Evolutionary conservation across 2,113 vertebrate genomes (phyloP).

Genomic region (Phalacrocorax brasilianus): DNA sequence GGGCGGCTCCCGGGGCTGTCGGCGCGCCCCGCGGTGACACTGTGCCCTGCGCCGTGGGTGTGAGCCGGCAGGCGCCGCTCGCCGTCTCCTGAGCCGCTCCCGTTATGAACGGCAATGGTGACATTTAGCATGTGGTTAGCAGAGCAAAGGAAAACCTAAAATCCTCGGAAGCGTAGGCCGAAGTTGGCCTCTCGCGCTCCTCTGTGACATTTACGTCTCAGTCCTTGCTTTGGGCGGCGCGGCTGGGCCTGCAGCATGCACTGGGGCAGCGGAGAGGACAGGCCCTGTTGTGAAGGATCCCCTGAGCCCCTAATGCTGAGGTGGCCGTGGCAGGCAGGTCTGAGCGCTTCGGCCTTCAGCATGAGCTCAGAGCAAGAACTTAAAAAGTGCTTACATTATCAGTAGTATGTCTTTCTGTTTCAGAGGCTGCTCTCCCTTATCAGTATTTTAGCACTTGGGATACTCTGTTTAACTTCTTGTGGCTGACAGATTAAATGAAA

Average conservation of each 20-base stretch:
- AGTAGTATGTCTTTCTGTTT: fast-evolving
- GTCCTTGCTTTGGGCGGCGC: neutral
- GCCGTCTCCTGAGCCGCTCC: neutral
- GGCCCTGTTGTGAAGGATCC: neutral
- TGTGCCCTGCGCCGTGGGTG: fast-evolving
- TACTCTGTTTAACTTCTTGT: neutral
- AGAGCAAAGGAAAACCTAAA: neutral
- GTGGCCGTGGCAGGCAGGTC: neutral
- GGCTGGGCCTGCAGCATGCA: neutral
- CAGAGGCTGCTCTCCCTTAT: neutral
- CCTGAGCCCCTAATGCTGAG: too few species aligned
- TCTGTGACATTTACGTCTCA: fast-evolving
- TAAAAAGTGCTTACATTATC: neutral
- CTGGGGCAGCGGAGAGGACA: too few species aligned
- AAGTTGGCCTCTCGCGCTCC: fast-evolving
- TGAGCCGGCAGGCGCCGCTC: neutral
- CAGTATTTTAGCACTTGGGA: neutral
- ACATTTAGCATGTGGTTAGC: neutral
- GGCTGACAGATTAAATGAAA: neutral
- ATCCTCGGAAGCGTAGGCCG: fast-evolving
- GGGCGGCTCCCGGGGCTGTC: too few species aligned
- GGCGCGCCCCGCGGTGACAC: fast-evolving
- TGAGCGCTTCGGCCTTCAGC: too few species aligned
- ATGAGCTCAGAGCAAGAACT: neutral
- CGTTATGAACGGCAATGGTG: too few species aligned